phyloP scores from a whole-genome alignment of 2,888 invertebrate genomes.

The Tenthredo amoena region DNA sequence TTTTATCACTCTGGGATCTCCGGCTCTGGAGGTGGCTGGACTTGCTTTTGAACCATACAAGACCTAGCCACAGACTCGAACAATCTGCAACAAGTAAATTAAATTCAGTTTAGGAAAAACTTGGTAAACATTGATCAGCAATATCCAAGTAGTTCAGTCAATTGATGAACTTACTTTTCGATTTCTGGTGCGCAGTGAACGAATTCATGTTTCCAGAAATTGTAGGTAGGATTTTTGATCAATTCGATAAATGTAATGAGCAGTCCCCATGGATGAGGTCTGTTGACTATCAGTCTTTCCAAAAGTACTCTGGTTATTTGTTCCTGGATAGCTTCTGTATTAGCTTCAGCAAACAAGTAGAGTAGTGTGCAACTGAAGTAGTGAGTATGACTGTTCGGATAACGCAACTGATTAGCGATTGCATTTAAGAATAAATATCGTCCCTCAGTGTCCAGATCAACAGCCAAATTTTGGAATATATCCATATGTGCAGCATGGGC shows the following conservation, averaged over 20 bases:
- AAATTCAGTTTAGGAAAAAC: not conserved
- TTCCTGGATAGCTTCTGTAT: constrained; percentile 98
- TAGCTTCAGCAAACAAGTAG: constrained; percentile 98
- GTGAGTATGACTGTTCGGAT: constrained; percentile 99
- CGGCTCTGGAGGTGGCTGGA: constrained; percentile 82
- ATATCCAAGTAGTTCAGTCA: constrained; percentile 51
- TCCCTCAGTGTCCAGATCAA: constrained; percentile 98
- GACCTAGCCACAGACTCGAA: constrained; percentile 98
- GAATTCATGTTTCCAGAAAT: constrained; percentile 99
- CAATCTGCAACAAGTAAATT: constrained; percentile 82
- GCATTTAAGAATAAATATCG: constrained; percentile 98
- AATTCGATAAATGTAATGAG: constrained; percentile 99
- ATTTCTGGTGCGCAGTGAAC: constrained; percentile 99
- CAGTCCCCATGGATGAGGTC: constrained; percentile 99
- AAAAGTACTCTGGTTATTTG: constrained; percentile 98
- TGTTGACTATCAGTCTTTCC: constrained; percentile 97
- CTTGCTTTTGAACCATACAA: constrained; percentile 93
- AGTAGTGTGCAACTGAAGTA: constrained; percentile 99
- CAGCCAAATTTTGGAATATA: constrained; percentile 99
- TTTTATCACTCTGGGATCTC: constrained; percentile 85
- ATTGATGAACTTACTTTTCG: constrained; percentile 89
- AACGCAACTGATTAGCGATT: constrained; percentile 98
- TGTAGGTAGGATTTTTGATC: constrained; percentile 98
- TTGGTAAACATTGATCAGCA: not conserved
- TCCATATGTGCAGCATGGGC: constrained; percentile 99